These are phyloP conservation scores for Lycaon pictus DNA, from an alignment of 2,113 vertebrate species.

Conservation along the genomic window DNA sequence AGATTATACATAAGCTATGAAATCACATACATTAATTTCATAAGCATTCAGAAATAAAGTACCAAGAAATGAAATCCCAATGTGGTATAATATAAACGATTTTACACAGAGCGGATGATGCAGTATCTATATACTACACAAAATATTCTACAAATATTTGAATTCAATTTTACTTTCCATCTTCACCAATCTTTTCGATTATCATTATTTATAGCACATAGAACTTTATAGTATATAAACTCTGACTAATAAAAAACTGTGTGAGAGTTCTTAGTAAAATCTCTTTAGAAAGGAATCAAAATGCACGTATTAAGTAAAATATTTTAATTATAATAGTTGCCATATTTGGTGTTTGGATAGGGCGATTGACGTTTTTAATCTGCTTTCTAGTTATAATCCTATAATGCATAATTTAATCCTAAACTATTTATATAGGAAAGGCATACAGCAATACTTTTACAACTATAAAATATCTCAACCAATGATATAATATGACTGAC, in stretches of 20 bases:
- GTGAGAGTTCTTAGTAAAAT: neutral
- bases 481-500: neutral
- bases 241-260: neutral
- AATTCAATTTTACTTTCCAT: neutral
- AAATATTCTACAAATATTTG: neutral
- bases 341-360: neutral
- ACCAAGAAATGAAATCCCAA: neutral
- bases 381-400: neutral
- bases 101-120: neutral
- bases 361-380: neutral
- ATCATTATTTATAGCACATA: neutral
- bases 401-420: conserved; percentile 2
- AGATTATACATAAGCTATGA: neutral
- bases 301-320: conserved; percentile 13
- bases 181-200: neutral
- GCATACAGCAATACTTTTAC: neutral
- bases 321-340: neutral
- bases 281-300: neutral
- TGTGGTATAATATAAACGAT: neutral
- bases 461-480: neutral
- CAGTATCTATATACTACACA: neutral
- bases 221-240: neutral
- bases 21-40: neutral
- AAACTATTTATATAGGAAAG: neutral
- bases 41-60: neutral